phyloP scores from a whole-genome alignment of 2,888 invertebrate genomes.

The Lucinisca nassula region DNA sequence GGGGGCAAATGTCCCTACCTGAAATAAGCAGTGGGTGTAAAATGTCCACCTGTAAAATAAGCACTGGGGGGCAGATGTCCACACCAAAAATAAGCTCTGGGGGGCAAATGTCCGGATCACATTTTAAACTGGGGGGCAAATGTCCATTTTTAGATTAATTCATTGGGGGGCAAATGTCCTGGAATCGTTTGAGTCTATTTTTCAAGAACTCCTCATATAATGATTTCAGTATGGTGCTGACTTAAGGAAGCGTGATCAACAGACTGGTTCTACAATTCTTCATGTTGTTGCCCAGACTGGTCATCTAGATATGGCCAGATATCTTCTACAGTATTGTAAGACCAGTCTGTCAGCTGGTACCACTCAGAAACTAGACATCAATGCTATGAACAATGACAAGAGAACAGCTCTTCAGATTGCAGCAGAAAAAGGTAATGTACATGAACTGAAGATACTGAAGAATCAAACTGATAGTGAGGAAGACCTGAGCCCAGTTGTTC shows the following conservation, averaged over 20 bases:
- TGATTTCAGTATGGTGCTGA: slow-evolving; percentile 81
- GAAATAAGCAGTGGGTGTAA: too few relatives aligned
- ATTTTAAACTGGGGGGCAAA: too few relatives aligned
- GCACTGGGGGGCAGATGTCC: too few relatives aligned
- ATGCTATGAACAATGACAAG: slow-evolving; percentile 79
- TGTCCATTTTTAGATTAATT: too few relatives aligned
- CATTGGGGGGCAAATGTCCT: too few relatives aligned
- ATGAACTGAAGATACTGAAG: background rate
- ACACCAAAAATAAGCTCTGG: too few relatives aligned
- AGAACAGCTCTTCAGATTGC: slow-evolving; percentile 84
- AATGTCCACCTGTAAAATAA: too few relatives aligned
- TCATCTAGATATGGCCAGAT: slow-evolving; percentile 76
- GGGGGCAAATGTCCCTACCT: too few relatives aligned
- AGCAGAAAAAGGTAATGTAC: slow-evolving; percentile 83
- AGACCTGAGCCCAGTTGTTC: too few relatives aligned
- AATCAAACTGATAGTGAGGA: too few relatives aligned
- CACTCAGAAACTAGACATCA: slow-evolving; percentile 76
- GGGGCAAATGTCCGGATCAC: too few relatives aligned
- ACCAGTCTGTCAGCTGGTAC: slow-evolving; percentile 1
- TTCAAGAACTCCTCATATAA: background rate
- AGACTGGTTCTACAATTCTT: slow-evolving; percentile 80
- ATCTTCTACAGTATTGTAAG: slow-evolving; percentile 77
- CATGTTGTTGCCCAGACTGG: slow-evolving; percentile 82
- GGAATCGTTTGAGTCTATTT: too few relatives aligned
- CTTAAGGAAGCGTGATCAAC: slow-evolving; percentile 76